These are phyloP conservation scores for Amiota mariae DNA, from an alignment of 2,888 invertebrate species.

Conservation along the genomic window DNA sequence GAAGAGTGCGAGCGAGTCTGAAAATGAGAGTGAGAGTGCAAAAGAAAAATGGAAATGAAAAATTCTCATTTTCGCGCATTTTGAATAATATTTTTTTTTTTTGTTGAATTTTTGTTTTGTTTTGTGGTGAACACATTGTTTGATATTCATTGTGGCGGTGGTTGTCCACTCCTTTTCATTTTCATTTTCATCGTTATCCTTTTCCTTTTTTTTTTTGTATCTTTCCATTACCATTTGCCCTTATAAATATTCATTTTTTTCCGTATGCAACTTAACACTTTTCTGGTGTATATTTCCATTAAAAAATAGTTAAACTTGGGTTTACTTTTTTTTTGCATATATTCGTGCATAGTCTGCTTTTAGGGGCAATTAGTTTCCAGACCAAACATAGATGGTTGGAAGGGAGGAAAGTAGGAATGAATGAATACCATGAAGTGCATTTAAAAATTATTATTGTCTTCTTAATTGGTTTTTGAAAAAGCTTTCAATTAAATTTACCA, in stretches of 20 bases:
- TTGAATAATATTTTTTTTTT: conserved; percentile 53
- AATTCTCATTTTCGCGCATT: conserved; percentile 51
- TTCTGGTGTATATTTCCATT: conserved; percentile 26
- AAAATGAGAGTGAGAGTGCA: conserved; percentile 25
- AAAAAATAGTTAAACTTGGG: conserved; percentile 18
- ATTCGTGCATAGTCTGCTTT: conserved; percentile 15
- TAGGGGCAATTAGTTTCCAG: conserved; percentile 14
- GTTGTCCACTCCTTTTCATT: neutral
- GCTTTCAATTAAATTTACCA: too few relatives aligned
- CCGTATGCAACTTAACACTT: conserved; percentile 24
- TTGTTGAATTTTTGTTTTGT: conserved; percentile 9
- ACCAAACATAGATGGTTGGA: too few relatives aligned
- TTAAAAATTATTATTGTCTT: too few relatives aligned
- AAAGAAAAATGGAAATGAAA: conserved; percentile 13
- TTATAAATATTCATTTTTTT: conserved; percentile 61
- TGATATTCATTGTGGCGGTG: conserved; percentile 52
- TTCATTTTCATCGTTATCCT: neutral
- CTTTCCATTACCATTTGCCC: neutral
- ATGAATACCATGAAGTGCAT: too few relatives aligned
- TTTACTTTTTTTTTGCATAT: neutral
- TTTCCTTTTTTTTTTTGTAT: neutral
- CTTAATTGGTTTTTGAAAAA: too few relatives aligned
- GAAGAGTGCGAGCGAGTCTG: too few relatives aligned
- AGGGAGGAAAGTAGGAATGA: too few relatives aligned
- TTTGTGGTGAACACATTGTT: conserved; percentile 35